phyloP scores from a whole-genome alignment of 2,797 vertebrate genomes.

The Cichlasoma orientale region DNA sequence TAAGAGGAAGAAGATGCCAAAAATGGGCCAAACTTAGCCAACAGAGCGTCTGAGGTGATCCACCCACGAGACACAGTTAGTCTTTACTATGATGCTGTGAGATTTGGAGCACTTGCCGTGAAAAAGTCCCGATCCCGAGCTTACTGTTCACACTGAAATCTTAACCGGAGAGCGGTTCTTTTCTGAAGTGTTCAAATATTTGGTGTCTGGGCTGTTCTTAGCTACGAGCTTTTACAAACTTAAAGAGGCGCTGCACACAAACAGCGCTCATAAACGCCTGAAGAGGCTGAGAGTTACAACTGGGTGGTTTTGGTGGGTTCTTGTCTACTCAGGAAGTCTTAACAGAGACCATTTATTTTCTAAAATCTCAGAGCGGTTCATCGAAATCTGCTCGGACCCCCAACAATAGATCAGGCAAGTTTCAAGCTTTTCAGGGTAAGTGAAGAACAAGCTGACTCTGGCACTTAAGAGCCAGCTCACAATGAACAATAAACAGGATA shows the following conservation, averaged over 20 bases:
- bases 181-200: too few species aligned
- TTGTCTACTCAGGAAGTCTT: not conserved
- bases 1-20: too few species aligned
- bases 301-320: not conserved
- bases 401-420: not conserved
- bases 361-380: not conserved
- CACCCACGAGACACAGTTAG: not conserved
- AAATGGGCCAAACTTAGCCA: too few species aligned
- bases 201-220: too few species aligned
- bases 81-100: not conserved
- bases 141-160: too few species aligned
- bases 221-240: not conserved
- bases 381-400: not conserved
- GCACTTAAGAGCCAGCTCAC: not conserved
- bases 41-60: not conserved
- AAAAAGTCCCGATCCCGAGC: not conserved
- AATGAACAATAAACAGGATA: not conserved
- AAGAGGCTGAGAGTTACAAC: too few species aligned
- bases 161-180: too few species aligned
- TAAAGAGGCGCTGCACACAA: not conserved
- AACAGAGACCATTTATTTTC: not conserved
- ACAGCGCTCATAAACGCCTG: not conserved
- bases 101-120: not conserved
- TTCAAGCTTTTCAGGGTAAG: not conserved
- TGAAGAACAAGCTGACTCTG: not conserved